Evolutionary conservation across 2,113 vertebrate species (phyloP).

Genomic region (Aythya baeri): DNA sequence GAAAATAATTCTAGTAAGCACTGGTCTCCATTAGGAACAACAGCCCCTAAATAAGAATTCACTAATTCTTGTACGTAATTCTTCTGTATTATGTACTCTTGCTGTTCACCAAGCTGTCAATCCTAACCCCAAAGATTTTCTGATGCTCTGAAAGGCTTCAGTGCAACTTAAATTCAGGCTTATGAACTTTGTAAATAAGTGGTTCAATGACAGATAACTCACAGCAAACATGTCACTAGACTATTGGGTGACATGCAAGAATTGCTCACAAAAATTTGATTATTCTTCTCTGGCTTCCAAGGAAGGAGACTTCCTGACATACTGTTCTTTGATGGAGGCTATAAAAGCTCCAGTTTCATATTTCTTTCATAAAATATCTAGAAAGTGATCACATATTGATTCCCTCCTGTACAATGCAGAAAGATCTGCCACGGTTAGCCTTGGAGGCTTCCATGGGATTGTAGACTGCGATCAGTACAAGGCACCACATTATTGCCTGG

Average conservation of each 20-base stretch:
- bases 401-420: neutral
- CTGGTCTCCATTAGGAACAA: neutral
- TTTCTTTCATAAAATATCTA: neutral
- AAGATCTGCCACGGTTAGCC: neutral
- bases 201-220: neutral
- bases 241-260: accelerated
- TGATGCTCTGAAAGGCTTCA: neutral
- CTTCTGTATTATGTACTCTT: neutral
- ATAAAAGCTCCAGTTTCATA: neutral
- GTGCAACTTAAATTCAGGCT: neutral
- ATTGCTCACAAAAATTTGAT: neutral
- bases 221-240: accelerated
- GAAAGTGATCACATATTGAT: neutral
- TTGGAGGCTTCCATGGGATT: neutral
- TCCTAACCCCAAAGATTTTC: neutral
- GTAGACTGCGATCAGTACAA: neutral
- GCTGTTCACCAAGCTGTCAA: neutral
- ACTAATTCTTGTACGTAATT: neutral
- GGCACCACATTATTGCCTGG: neutral
- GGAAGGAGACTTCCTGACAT: neutral
- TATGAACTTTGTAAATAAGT: neutral
- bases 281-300: neutral
- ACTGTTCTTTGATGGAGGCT: neutral
- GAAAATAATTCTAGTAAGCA: neutral
- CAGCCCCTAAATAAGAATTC: neutral